Conservation (phyloP, 1,140 invertebrate species). For the Panagrolaimus sp. region DNA sequence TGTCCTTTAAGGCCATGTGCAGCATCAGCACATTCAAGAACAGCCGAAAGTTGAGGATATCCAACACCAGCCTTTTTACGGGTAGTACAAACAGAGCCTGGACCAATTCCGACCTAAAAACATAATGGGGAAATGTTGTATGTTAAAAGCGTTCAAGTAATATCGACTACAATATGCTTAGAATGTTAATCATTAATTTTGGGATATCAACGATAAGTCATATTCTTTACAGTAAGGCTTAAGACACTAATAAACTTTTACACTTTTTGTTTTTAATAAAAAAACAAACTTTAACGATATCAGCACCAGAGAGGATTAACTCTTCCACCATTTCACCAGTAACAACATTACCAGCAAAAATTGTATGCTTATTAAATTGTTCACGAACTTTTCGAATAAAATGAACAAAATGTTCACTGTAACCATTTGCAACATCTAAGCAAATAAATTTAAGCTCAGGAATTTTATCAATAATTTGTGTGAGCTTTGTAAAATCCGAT, state of each 20-base stretch:
- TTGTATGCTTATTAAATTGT: conserved; percentile 76
- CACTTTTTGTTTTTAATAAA: no score
- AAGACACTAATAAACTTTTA: no score
- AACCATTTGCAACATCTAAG: conserved; percentile 92
- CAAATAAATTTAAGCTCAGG: conserved; percentile 74
- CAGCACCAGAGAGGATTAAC: conserved; percentile 82
- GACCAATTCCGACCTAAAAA: conserved; percentile 75
- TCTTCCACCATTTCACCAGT: conserved; percentile 96
- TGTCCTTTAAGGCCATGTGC: conserved; percentile 80
- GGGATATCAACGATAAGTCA: no score
- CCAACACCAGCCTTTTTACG: conserved; percentile 88
- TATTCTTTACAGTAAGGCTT: no score
- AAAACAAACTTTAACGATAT: conserved; percentile 72
- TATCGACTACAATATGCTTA: no score
- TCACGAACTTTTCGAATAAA: conserved; percentile 76
- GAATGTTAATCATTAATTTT: no score
- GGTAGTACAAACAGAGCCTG: conserved; percentile 88
- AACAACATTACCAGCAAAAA: conserved; percentile 85
- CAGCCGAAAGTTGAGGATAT: conserved; percentile 85
- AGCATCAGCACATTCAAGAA: conserved; percentile 90
- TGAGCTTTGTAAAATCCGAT: conserved; percentile 74
- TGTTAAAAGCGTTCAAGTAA: no score
- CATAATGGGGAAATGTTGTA: no score
- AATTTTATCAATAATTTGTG: conserved; percentile 67
- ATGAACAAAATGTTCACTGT: conserved; percentile 86